Evolutionary conservation across 2,113 vertebrate species (phyloP).

Genomic region (Chinchilla lanigera): DNA sequence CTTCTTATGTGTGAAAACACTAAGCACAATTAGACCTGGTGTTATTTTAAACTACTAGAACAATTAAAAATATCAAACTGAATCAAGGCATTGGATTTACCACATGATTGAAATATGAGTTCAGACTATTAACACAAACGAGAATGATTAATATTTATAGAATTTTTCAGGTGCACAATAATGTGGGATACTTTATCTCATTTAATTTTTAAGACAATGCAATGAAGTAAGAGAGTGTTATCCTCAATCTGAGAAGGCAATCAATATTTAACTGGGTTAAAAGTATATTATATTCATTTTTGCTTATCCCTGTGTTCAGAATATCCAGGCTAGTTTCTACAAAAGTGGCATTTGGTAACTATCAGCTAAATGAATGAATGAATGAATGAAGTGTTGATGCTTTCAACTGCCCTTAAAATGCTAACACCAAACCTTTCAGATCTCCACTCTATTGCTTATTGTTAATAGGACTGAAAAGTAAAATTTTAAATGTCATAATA

Average conservation of each 20-base stretch:
- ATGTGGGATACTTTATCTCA: not conserved
- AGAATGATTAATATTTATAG: not conserved
- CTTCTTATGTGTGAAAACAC: not conserved
- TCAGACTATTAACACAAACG: not conserved
- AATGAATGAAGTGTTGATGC: not conserved
- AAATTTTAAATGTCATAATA: not conserved
- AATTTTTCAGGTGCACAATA: not conserved
- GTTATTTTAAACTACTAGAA: not conserved
- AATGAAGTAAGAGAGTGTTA: not conserved
- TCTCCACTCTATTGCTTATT: not conserved
- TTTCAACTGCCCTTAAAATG: not conserved
- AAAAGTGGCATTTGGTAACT: not conserved
- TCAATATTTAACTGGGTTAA: not conserved
- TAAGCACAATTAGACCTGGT: not conserved
- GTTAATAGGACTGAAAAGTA: not conserved
- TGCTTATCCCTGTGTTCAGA: not conserved
- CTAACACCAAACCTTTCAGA: not conserved
- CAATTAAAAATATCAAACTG: not conserved
- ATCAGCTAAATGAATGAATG: not conserved
- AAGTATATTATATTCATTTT: not conserved
- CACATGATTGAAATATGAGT: not conserved
- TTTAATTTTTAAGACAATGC: not conserved
- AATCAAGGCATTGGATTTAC: not conserved
- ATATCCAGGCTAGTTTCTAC: not conserved
- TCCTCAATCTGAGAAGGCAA: not conserved